These are phyloP conservation scores for Phortica variegata DNA, from an alignment of 1,140 invertebrate species.

Conservation along the genomic window DNA sequence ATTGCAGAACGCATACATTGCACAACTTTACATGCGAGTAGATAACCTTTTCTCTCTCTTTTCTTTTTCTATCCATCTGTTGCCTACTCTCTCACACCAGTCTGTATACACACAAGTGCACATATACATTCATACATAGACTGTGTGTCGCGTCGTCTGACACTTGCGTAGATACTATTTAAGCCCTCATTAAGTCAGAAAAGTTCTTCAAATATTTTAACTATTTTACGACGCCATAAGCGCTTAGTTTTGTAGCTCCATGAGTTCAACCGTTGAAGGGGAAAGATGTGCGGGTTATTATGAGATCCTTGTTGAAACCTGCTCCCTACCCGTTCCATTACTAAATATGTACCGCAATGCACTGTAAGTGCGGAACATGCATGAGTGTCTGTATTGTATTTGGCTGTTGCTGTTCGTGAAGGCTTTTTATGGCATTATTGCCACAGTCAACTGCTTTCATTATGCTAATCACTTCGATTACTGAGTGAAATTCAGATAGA, in stretches of 20 bases:
- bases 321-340: too few relatives aligned
- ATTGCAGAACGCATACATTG: background rate
- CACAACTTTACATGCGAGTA: background rate
- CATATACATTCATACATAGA: constrained; percentile 5
- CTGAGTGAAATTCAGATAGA: too few relatives aligned
- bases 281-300: constrained; percentile 27
- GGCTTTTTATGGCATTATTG: constrained; percentile 28
- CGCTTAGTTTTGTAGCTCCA: background rate
- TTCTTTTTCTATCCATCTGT: background rate
- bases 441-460: constrained; percentile 23
- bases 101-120: constrained; percentile 1
- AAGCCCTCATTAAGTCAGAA: constrained; percentile 34
- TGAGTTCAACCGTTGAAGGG: constrained; percentile 1
- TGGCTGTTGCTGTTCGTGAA: constrained; percentile 18
- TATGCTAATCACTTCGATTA: constrained; percentile 29
- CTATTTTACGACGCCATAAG: constrained; percentile 35
- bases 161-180: constrained; percentile 24
- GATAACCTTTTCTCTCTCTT: too few relatives aligned
- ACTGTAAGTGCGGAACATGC: background rate
- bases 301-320: constrained; percentile 29
- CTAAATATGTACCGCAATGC: constrained; percentile 5
- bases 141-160: background rate
- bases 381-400: background rate
- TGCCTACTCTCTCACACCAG: background rate
- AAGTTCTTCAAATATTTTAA: constrained; percentile 35